Base-by-base conservation (phyloP, 2,888 invertebrate genomes). In the Agrotis segetum region DNA sequence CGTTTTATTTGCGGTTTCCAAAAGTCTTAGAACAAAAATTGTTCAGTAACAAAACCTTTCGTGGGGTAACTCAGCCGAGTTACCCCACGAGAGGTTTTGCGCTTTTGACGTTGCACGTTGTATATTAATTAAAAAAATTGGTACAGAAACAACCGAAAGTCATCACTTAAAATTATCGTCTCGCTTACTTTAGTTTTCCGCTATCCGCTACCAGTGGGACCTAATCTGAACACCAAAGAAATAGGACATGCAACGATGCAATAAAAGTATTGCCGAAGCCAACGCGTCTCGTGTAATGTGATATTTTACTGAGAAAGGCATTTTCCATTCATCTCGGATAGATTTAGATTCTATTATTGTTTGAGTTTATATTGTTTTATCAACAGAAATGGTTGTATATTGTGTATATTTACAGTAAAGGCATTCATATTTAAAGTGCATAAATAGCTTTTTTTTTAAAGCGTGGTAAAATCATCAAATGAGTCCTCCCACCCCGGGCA, bases 241-340 rank as follows among this genome's bases (percentile, higher is more conserved):
- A 87, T 84, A 77, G 80, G 66, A 77, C 77, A 86, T 88, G 85
- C 86, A 86, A 61, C 34, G 21, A 59, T 46, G 72, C 64, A 74
- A 71, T 85, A 77, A 87, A 82, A 75, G 71, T 81, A 81, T 83
- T 73, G 81, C 68, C 29, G 76, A 60, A 60, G 63, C 13, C 17
- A 14, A 67, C 62, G 59, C 74, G 84, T 11, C 11, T 11, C 40
- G 40, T 40, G 24, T 81, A 84, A 85, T 71, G 49, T 60, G 79
- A 85, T 81, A 83, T 73, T 73, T 56, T 29, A 55, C 58, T 40
- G 17, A 44, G 62, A 69, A 83, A 69, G 68, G 52, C 52, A 61
- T 3, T 66, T 50, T 64, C 34, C 9, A 29, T 40, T 58, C 40
- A 52, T 50, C 55, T 53, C 16, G 1, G n/a, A 58, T 9, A n/a